Evolutionary conservation across 2,888 invertebrate genomes (phyloP).

Genomic region (Glaucopsyche alexis): DNA sequence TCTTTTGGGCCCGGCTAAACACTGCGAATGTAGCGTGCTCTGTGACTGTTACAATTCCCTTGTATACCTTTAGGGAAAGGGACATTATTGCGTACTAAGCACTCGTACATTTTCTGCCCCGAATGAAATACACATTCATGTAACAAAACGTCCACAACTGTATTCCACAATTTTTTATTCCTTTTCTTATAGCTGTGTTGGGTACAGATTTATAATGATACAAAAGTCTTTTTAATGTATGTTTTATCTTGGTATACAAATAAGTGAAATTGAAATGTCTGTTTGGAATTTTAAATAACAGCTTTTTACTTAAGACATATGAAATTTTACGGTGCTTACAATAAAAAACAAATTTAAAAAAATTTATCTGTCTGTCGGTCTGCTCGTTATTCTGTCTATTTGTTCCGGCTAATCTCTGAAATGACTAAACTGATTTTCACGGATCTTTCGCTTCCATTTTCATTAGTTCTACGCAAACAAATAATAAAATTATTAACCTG

Average conservation of each 20-base stretch:
- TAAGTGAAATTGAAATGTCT: too few relatives aligned
- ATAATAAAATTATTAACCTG: background rate
- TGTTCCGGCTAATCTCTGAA: too few relatives aligned
- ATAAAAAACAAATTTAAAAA: too few relatives aligned
- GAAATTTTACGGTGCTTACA: too few relatives aligned
- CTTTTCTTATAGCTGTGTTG: background rate
- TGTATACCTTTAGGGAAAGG: constrained; percentile 40
- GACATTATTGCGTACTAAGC: constrained; percentile 33
- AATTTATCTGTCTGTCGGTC: too few relatives aligned
- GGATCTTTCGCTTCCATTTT: too few relatives aligned
- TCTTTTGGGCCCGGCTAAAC: constrained; percentile 45
- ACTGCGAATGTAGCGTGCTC: constrained; percentile 37
- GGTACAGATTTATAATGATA: background rate
- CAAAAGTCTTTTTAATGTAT: background rate
- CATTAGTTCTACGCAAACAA: too few relatives aligned
- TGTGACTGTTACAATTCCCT: constrained; percentile 44
- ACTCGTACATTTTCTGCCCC: background rate
- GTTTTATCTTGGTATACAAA: background rate
- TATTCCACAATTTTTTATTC: background rate
- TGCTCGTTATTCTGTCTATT: too few relatives aligned
- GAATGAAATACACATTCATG: constrained; percentile 2
- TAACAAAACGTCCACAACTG: constrained; percentile 2
- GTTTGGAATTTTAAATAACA: too few relatives aligned
- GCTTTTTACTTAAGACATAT: too few relatives aligned
- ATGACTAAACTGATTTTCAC: too few relatives aligned